A percentile compares a stretch with the other conserved stretches of the same genome.
Conservation (phyloP, 2,113 vertebrate species). For the Rousettus leschenaultii region DNA sequence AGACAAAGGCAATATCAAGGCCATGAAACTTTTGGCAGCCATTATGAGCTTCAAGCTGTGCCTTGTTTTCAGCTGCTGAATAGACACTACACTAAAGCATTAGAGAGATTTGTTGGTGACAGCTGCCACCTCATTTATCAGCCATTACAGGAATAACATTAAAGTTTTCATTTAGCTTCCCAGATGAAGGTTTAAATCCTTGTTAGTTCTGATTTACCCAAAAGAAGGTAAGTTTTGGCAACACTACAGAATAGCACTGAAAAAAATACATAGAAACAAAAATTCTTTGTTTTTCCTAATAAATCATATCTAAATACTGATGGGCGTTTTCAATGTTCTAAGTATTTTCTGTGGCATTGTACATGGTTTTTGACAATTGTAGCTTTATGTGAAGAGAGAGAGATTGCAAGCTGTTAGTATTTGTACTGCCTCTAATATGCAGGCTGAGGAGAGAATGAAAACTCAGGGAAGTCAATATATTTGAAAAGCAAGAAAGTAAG, state of each 20-base stretch:
- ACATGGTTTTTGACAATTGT: not conserved
- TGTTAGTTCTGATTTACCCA: not conserved
- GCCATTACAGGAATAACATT: not conserved
- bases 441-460: conserved; percentile 23
- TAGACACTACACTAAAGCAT: not conserved
- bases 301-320: not conserved
- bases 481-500: not conserved
- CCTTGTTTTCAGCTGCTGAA: not conserved
- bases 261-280: not conserved
- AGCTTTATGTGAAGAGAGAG: not conserved
- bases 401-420: not conserved
- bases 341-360: not conserved
- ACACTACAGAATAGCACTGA: not conserved
- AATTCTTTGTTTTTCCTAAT: not conserved
- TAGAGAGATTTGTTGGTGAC: conserved; percentile 1
- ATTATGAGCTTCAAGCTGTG: conserved; percentile 44
- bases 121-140: conserved; percentile 34
- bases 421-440: not conserved
- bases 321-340: not conserved
- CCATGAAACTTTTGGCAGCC: conserved; percentile 25
- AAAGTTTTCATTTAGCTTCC: not conserved
- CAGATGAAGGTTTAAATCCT: not conserved
- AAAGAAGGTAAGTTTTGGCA: conserved; percentile 1
- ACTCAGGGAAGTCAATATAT: not conserved
- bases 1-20: conserved; percentile 9